These are phyloP conservation scores for Listrodromus nycthemerus DNA, from an alignment of 2,888 invertebrate species.

Conservation along the genomic window DNA sequence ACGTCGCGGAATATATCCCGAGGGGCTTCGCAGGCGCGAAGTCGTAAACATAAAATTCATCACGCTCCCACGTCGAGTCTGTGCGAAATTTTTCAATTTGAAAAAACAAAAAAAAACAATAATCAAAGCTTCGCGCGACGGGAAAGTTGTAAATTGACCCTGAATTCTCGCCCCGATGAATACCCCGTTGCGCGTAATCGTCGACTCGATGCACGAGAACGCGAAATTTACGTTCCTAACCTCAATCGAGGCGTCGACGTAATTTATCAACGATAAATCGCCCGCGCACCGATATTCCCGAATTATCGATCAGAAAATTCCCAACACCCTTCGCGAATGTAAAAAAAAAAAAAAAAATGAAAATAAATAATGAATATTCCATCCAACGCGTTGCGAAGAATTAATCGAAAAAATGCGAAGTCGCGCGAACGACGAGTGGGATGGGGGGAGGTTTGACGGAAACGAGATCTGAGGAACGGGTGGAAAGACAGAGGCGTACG, in stretches of 20 bases:
- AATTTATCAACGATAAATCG: slow-evolving; percentile 56
- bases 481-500: slow-evolving; percentile 69
- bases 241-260: slow-evolving; percentile 1
- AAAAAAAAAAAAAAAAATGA: slow-evolving; percentile 5
- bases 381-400: no score
- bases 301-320: no score
- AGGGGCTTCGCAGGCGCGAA: neutral
- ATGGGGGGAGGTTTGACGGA: slow-evolving; percentile 44
- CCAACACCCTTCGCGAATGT: no score
- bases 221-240: no score
- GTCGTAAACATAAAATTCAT: neutral
- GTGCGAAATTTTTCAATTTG: neutral
- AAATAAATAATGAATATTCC: no score
- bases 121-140: neutral
- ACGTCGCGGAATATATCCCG: neutral
- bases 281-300: slow-evolving; percentile 19
- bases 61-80: neutral
- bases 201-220: no score
- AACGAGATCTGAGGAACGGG: slow-evolving; percentile 31
- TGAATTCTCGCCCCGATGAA: slow-evolving; percentile 1
- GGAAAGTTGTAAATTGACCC: slow-evolving; percentile 1
- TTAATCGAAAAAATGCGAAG: slow-evolving; percentile 6
- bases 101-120: neutral
- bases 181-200: no score
- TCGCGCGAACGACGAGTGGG: slow-evolving; percentile 27